phyloP scores from a whole-genome alignment of 2,797 vertebrate species.

The Lepilemur ruficaudatus region DNA sequence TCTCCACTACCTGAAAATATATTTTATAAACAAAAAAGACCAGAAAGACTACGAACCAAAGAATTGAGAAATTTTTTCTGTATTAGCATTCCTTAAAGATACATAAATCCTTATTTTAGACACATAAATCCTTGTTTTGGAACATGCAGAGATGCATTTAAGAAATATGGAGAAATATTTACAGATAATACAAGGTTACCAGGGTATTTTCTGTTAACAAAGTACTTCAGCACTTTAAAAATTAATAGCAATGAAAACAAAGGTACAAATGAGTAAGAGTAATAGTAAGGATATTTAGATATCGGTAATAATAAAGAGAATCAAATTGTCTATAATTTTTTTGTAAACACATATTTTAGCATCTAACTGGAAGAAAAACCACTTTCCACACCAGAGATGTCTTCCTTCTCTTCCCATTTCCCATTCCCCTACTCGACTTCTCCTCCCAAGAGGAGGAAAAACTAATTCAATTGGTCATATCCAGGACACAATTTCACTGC shows the following conservation, averaged over 20 bases:
- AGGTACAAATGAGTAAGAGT: not conserved
- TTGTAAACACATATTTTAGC: not conserved
- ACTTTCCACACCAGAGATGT: not conserved
- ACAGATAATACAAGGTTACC: not conserved
- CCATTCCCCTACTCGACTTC: not conserved
- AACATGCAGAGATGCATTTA: not conserved
- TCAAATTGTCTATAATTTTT: not conserved
- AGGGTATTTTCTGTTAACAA: not conserved
- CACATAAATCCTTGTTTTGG: not conserved
- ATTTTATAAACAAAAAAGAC: not conserved
- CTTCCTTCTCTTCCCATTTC: not conserved
- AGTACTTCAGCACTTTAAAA: not conserved
- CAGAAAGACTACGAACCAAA: not conserved
- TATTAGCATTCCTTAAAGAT: not conserved
- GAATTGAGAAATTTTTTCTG: not conserved
- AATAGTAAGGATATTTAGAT: not conserved
- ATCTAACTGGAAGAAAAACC: not conserved
- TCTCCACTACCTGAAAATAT: not conserved
- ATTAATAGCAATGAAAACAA: not conserved
- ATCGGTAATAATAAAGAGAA: not conserved
- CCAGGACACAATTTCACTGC: not conserved
- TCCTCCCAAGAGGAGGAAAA: not conserved
- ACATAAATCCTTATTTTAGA: not conserved
- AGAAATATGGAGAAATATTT: not conserved
- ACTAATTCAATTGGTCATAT: not conserved